These are phyloP conservation scores for Dyspetes luteomarginatus DNA, from an alignment of 2,888 invertebrate species.

Conservation along the genomic window DNA sequence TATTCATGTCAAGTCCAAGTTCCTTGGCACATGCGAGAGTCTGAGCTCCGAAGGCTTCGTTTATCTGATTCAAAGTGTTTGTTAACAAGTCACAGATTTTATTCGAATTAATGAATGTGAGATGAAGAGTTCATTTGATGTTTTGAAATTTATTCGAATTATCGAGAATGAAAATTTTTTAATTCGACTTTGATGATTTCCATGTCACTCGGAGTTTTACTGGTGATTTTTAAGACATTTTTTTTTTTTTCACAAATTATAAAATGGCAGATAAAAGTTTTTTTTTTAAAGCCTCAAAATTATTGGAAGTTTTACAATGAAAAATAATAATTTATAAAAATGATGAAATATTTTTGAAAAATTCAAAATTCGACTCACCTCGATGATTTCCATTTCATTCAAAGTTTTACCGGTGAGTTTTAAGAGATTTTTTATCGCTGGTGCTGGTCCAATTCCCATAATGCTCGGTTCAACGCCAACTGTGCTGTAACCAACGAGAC, in stretches of 20 bases:
- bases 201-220: too few species aligned
- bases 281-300: not conserved
- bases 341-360: too few species aligned
- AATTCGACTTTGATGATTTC: too few species aligned
- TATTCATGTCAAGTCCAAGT: slow-evolving; percentile 92
- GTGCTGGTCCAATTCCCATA: slow-evolving; percentile 99
- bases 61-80: too few species aligned
- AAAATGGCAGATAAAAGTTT: not conserved
- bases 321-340: too few species aligned
- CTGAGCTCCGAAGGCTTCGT: slow-evolving; percentile 99
- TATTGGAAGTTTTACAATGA: not conserved
- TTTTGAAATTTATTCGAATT: too few species aligned
- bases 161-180: too few species aligned
- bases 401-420: slow-evolving; percentile 91
- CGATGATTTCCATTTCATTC: slow-evolving; percentile 95
- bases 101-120: too few species aligned
- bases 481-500: slow-evolving; percentile 95
- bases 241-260: too few species aligned
- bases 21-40: slow-evolving; percentile 96
- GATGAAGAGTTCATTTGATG: too few species aligned
- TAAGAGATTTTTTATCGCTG: slow-evolving; percentile 94
- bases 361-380: slow-evolving; percentile 86
- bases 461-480: slow-evolving; percentile 98
- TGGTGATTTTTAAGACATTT: too few species aligned
- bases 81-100: too few species aligned